A percentile compares a stretch with the other conserved stretches of the same genome.
Evolutionary conservation across 2,797 vertebrate species (phyloP).

Genomic region (Peromyscus eremicus): DNA sequence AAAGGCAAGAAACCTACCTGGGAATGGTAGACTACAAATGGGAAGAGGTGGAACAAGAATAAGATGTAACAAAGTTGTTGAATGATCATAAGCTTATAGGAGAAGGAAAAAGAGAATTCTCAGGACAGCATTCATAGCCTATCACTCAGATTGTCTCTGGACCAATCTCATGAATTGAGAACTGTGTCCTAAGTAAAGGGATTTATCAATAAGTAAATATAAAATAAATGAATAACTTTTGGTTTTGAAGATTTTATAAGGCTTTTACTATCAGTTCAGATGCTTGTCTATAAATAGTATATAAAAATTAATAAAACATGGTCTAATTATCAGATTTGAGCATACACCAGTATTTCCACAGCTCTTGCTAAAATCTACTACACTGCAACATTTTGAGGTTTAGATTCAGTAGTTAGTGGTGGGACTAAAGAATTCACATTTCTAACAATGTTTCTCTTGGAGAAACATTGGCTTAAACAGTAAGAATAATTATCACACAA

Average conservation of each 20-base stretch:
- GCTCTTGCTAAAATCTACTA: not conserved
- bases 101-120: not conserved
- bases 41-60: not conserved
- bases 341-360: not conserved
- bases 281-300: not conserved
- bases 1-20: not conserved
- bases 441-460: constrained; percentile 1
- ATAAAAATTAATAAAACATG: not conserved
- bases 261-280: not conserved
- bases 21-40: not conserved
- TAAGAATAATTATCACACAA: not conserved
- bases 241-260: not conserved
- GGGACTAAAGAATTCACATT: not conserved
- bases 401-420: not conserved
- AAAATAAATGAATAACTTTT: not conserved
- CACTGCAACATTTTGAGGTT: not conserved
- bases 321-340: not conserved
- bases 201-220: not conserved
- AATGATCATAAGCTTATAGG: not conserved
- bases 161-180: not conserved
- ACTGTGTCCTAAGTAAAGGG: not conserved
- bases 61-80: not conserved
- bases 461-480: not conserved
- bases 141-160: not conserved
- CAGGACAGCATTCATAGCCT: not conserved